These are phyloP conservation scores for Drosophila barbarae DNA, from an alignment of 2,888 invertebrate species.

Conservation along the genomic window DNA sequence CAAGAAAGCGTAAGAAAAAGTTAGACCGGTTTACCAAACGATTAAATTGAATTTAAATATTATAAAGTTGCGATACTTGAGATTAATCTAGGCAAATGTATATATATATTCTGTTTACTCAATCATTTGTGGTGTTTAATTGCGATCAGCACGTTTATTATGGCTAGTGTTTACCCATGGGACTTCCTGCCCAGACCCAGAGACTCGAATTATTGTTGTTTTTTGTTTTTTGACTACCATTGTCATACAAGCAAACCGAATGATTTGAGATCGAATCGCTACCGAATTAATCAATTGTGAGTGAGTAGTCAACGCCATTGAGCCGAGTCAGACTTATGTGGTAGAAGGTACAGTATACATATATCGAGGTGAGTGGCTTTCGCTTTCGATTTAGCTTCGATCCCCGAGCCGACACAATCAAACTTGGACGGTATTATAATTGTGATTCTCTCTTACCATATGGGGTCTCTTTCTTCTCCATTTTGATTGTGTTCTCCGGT, in stretches of 20 bases:
- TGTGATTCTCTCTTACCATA: slow-evolving; percentile 87
- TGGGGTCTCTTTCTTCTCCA: slow-evolving; percentile 94
- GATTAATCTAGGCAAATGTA: not conserved
- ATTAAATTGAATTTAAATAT: not conserved
- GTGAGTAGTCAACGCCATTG: slow-evolving; percentile 51
- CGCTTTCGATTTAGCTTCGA: slow-evolving; percentile 15
- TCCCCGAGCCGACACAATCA: slow-evolving; percentile 15
- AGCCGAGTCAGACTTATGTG: slow-evolving; percentile 17
- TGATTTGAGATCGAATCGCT: slow-evolving; percentile 56
- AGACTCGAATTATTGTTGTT: slow-evolving; percentile 42
- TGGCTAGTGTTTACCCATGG: not conserved
- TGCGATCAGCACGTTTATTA: not conserved
- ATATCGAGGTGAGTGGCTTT: not conserved
- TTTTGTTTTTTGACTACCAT: slow-evolving; percentile 63
- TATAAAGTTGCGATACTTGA: not conserved
- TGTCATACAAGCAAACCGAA: slow-evolving; percentile 67
- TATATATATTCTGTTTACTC: not conserved
- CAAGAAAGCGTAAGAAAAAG: slow-evolving; percentile 13
- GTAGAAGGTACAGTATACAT: not conserved
- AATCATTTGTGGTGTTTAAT: slow-evolving; percentile 1
- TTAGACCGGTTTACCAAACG: not conserved
- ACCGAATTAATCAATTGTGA: slow-evolving; percentile 62
- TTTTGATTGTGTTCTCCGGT: slow-evolving; percentile 83
- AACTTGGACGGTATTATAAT: slow-evolving; percentile 7
- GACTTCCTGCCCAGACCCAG: not conserved